Evolutionary conservation across 2,888 invertebrate genomes (phyloP), one percentile per base, ranked within the genome.

Genomic region (Tipula confusa): DNA sequence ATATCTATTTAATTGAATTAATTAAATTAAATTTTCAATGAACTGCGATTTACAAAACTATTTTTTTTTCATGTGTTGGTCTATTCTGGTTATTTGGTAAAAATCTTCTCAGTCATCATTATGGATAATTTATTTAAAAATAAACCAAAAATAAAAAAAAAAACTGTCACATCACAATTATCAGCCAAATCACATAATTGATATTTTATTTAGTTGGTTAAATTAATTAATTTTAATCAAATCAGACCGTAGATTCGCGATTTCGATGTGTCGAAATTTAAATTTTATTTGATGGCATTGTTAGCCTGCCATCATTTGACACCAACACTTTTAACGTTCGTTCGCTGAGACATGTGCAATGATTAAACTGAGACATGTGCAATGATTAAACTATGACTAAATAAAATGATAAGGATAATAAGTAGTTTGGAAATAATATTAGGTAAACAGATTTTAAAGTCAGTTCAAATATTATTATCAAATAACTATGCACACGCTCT

Each of bases 1-100:
- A 64, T 64, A 24, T 64, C 1, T 64, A 24, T 64, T 64, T 64
- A 64, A 64, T 64, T 64, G 64, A 24, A 9, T 64, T 64, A 64
- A 64, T 64, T 64, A 64, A 64, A 64, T 64, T 64, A 64, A 64
- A 64, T 24, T 64, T 64, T 64, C 64, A 64, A 64, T 64, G 64
- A 64, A 64, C 64, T 13, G 64, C 64, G 64, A 64, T 64, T 64
- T 18, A 64, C 1, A 64, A 48, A n/a, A n/a, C n/a, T n/a, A n/a
- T 48, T 64, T 64, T 64, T 64, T 64, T 64, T 38, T 9, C n/a
- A n/a, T n/a, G n/a, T n/a, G n/a, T n/a, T n/a, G n/a, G 31, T 31
- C 38, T 38, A 13, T 13, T 31, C 7, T 31, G 3, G 7, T 31
- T 38, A 13, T 38, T 38, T 64, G 64, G 24, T 64, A 7, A 5